Conservation (phyloP, 2,888 invertebrate genomes). For the Lasioglossum morio region DNA sequence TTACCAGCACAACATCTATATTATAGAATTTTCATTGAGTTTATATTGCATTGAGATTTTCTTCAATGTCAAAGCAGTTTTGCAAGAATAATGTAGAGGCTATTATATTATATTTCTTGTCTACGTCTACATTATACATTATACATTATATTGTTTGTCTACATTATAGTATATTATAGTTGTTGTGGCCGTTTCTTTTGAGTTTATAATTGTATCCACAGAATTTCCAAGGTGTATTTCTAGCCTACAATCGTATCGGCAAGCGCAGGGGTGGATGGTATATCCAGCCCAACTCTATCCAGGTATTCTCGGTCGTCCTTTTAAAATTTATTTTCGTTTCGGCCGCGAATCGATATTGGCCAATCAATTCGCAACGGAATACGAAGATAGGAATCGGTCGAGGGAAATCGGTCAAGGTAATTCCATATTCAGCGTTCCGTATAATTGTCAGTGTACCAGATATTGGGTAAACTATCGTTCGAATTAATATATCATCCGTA, state of each 20-base stretch:
- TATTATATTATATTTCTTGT: too few species aligned
- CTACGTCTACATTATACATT: too few species aligned
- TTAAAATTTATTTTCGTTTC: conserved; percentile 33
- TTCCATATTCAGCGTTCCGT: conserved; percentile 24
- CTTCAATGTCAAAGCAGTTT: too few species aligned
- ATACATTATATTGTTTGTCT: too few species aligned
- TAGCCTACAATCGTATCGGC: background rate
- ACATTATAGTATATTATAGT: too few species aligned
- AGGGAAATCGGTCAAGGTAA: conserved; percentile 51
- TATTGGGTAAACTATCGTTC: background rate
- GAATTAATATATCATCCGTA: background rate
- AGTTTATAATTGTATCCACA: background rate
- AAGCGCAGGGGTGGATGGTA: background rate
- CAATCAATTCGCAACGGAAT: conserved; percentile 40
- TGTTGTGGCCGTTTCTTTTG: background rate
- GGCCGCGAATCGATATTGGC: conserved; percentile 20
- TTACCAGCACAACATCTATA: too few species aligned
- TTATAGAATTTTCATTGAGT: too few species aligned
- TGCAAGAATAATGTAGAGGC: too few species aligned
- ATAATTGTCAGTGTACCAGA: background rate
- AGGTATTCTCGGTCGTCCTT: background rate
- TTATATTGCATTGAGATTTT: too few species aligned
- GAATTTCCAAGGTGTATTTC: background rate
- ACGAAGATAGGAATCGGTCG: conserved; percentile 13
- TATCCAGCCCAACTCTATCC: conserved; percentile 1